Base-by-base conservation (phyloP, 2,113 vertebrate genomes). In the cat (Felis catus) region DNA sequence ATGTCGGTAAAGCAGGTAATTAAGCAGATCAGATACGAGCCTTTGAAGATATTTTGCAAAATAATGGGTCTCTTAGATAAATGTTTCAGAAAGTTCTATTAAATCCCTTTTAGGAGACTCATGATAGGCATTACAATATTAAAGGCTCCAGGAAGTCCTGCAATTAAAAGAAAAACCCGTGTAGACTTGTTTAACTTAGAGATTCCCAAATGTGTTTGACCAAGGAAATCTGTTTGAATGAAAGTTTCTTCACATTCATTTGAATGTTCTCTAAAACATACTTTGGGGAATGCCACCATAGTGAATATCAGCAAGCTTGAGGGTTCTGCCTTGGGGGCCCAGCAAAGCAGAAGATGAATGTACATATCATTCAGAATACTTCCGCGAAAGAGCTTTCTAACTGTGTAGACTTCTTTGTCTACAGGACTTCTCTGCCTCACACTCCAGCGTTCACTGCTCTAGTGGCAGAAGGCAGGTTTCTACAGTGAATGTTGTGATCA, bases 191-290 rank as follows among this genome's bases (percentile, higher is more conserved):
- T 93, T 97, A 86, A 92, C 33, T 83, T 84, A 51, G 70, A 91
- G 9, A 96, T 95, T 91, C 31, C 41, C n/a, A 84, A n/a, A 36
- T 93, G 68, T 66, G 16, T 51, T 95, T 95, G 55, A 36, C 25
- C 15, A 3, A 2, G 41, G 18, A 86, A 81, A 70, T 86, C 2
- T 82, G 4, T 71, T 71, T 82, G 48, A 82, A 3, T 73, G n/a
- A 91, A 53, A 61, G 2, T 6, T 88, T 74, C 48, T 89, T 45
- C 79, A 36, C 13, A 55, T 66, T 93, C 19, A 45, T 19, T 53
- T 25, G 16, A 82, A 65, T 66, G 7, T 39, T 87, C 58, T 65
- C 5, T 76, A 31, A 87, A 76, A 21, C 80, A 19, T 53, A 31
- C 18, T 83, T 82, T 27, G 41, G 41, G 53, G 79, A 85, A 31